A percentile compares a stretch with the other conserved stretches of the same genome.
phyloP scores from a whole-genome alignment of 2,113 vertebrate species.

The Prinia subflava region DNA sequence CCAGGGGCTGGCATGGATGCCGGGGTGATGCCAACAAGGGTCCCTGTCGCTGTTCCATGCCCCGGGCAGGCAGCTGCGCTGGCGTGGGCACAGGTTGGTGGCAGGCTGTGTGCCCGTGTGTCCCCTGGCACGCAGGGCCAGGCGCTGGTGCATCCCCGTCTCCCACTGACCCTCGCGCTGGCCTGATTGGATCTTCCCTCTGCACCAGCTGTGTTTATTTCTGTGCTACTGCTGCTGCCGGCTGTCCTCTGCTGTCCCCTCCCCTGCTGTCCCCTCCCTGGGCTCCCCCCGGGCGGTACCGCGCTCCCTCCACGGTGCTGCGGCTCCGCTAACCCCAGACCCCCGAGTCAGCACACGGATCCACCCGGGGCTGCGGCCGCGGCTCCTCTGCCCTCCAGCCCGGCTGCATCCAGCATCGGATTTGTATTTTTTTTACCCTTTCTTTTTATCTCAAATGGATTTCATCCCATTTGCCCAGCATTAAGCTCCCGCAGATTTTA shows the following conservation, averaged over 20 bases:
- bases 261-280: not conserved
- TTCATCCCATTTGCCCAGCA: constrained; percentile 61
- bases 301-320: not conserved
- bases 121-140: not conserved
- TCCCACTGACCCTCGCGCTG: not conserved
- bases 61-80: not conserved
- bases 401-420: not conserved
- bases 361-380: not conserved
- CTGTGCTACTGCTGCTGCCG: not conserved
- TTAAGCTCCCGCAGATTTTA: constrained; percentile 55
- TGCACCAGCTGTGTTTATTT: constrained; percentile 15
- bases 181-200: constrained; percentile 22
- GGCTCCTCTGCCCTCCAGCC: not conserved
- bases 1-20: not conserved
- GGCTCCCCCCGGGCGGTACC: not conserved
- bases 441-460: constrained; percentile 27
- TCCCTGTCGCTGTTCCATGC: accelerated
- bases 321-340: not conserved
- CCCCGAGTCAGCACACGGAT: not conserved
- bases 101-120: accelerated
- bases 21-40: not conserved
- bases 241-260: not conserved
- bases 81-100: accelerated
- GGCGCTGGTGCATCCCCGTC: not conserved
- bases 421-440: not conserved